These are phyloP conservation scores for Phaethon lepturus DNA, from an alignment of 2,113 vertebrate genomes.

Conservation along the genomic window DNA sequence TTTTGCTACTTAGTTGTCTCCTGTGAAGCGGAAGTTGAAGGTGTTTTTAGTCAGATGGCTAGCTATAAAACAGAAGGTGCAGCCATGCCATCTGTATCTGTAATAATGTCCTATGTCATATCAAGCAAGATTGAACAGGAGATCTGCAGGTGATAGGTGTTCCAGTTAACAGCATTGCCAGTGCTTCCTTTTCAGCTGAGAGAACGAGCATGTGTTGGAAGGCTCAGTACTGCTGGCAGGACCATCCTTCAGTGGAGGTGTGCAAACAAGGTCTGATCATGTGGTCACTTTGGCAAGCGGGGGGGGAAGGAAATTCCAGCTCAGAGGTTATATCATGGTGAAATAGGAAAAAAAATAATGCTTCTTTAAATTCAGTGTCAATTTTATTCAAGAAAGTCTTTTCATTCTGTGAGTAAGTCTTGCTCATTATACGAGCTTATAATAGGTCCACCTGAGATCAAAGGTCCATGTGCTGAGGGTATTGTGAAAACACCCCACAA, in stretches of 20 bases:
- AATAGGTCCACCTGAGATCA: neutral
- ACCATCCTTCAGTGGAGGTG: neutral
- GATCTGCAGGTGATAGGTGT: neutral
- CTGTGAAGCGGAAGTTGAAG: neutral
- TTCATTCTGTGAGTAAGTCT: neutral
- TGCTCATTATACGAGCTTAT: neutral
- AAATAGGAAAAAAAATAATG: neutral
- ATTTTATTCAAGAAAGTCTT: neutral
- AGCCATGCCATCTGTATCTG: neutral
- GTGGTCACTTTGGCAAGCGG: neutral
- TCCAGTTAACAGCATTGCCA: neutral
- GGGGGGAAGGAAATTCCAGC: neutral
- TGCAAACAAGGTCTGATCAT: neutral
- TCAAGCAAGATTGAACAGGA: neutral
- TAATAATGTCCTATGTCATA: neutral
- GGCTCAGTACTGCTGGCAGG: neutral
- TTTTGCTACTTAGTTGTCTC: neutral
- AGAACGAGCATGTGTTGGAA: neutral
- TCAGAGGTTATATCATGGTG: neutral
- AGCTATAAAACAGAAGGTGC: neutral
- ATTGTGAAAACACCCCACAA: neutral
- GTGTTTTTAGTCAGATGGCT: neutral
- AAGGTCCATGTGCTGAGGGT: neutral
- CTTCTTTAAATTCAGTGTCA: neutral
- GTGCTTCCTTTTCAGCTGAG: neutral